Conservation (phyloP, 2,113 vertebrate species). For the Rhinogobius similis region DNA sequence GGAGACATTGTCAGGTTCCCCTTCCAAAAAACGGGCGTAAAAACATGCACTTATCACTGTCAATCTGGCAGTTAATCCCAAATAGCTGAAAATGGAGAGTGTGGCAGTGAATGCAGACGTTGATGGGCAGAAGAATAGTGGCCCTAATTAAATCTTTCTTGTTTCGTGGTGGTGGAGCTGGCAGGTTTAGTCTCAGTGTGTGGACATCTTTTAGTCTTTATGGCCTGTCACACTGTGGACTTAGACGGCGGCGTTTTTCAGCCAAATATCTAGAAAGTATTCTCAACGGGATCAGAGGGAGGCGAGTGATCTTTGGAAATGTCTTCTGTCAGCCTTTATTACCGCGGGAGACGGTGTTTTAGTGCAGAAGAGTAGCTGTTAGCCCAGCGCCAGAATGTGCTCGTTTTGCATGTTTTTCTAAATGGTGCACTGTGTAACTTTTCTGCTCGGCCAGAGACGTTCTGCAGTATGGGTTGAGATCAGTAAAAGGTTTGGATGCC, state of each 20-base stretch:
- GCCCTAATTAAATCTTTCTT: slow-evolving; percentile 41
- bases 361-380: not conserved
- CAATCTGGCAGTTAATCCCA: slow-evolving; percentile 53
- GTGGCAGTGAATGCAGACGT: slow-evolving; percentile 33
- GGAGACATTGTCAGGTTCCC: slow-evolving; percentile 40
- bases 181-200: slow-evolving; percentile 21
- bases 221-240: slow-evolving; percentile 3
- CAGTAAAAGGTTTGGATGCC: too few species aligned
- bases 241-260: slow-evolving; percentile 15
- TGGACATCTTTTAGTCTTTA: slow-evolving; percentile 20
- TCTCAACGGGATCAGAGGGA: slow-evolving; percentile 21
- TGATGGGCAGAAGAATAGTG: slow-evolving; percentile 28
- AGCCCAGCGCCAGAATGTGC: too few species aligned
- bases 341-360: not conserved
- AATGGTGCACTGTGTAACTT: too few species aligned
- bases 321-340: not conserved
- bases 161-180: slow-evolving; percentile 31
- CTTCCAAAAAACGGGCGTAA: not conserved
- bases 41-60: slow-evolving; percentile 39
- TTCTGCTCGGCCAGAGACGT: too few species aligned
- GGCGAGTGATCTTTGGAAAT: slow-evolving; percentile 7
- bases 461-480: too few species aligned
- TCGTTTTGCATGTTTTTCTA: too few species aligned
- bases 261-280: slow-evolving; percentile 10
- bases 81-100: slow-evolving; percentile 33